phyloP scores from a whole-genome alignment of 2,888 invertebrate genomes.

The Augiades crinisus region DNA sequence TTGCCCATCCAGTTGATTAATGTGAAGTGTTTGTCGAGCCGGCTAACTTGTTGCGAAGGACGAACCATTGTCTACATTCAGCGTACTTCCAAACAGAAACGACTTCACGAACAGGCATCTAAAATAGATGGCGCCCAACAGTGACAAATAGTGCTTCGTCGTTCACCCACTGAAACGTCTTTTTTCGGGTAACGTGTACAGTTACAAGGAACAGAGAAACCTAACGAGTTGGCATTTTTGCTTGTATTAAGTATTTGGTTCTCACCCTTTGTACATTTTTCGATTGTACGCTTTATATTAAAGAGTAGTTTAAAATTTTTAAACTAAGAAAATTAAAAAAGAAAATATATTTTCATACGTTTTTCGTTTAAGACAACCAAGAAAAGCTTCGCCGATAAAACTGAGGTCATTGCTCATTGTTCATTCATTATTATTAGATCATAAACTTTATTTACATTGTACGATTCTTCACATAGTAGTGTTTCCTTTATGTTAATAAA shows the following conservation, averaged over 20 bases:
- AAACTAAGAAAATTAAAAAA: too few relatives aligned
- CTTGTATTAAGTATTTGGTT: background rate
- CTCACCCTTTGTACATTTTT: too few relatives aligned
- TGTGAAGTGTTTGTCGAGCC: slow-evolving; percentile 48
- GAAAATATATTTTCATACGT: too few relatives aligned
- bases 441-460: too few relatives aligned
- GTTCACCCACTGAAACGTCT: slow-evolving; percentile 35
- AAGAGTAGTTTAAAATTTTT: too few relatives aligned
- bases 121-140: slow-evolving; percentile 41
- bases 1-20: slow-evolving; percentile 61
- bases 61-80: slow-evolving; percentile 47
- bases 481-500: too few relatives aligned
- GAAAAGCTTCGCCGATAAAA: too few relatives aligned
- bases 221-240: slow-evolving; percentile 9
- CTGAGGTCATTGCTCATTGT: too few relatives aligned
- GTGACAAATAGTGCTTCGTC: slow-evolving; percentile 53
- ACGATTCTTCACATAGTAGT: too few relatives aligned
- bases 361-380: too few relatives aligned
- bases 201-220: slow-evolving; percentile 17
- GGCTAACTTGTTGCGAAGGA: slow-evolving; percentile 62
- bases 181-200: slow-evolving; percentile 27
- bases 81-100: slow-evolving; percentile 41
- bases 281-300: too few relatives aligned
- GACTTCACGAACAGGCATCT: slow-evolving; percentile 37
- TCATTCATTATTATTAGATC: too few relatives aligned